Base-by-base conservation (phyloP, 2,797 vertebrate species). In the Perodicticus potto region DNA sequence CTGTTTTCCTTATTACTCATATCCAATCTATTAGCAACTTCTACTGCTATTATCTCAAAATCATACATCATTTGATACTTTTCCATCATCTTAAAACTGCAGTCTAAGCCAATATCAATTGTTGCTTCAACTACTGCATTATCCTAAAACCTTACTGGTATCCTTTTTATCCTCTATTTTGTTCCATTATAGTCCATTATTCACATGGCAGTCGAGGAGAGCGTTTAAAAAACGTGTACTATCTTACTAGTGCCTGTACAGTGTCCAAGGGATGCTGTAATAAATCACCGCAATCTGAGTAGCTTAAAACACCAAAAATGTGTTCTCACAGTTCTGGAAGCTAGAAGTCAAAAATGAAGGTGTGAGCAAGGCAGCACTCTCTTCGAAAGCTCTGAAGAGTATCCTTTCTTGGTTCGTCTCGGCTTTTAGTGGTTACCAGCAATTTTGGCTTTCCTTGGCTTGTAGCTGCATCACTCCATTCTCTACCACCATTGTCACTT, bases 81-180 rank as follows among this genome's bases (percentile, higher is more conserved):
- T 76, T 88, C 10, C 25, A 73, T 81, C 40, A 90, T 84, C 90
- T 65, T 94, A 49, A 77, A 87, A 90, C 40, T 90, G 5, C 81
- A 37, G 19, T 32, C n/a, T 93, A 74, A 88, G n/a, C 8, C n/a
- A 77, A 0, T 73, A 77, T 81, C 19, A 91, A 13, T 59, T 69
- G 7, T 83, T 92, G 7, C n/a, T 23, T 85, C 16, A 94, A 73
- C 5, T 69, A 40, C 11, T 91, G 1, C 4, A 32, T 85, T 85
- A 82, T 23, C 45, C 10, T 55, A 16, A 2, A 76, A 85, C 40
- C 32, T 92, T 87, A 87, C 55, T 45, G 40, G 11, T 78, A 74
- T 73, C 9, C 25, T 5, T 61, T 92, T 43, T 20, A 13, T 57
- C 27, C 37, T 23, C 23, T 25, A 34, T 57, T 82, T 65, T 70